Evolutionary conservation across 2,113 vertebrate genomes (phyloP), one percentile per base, ranked within the genome.

Genomic region (Physeter macrocephalus): DNA sequence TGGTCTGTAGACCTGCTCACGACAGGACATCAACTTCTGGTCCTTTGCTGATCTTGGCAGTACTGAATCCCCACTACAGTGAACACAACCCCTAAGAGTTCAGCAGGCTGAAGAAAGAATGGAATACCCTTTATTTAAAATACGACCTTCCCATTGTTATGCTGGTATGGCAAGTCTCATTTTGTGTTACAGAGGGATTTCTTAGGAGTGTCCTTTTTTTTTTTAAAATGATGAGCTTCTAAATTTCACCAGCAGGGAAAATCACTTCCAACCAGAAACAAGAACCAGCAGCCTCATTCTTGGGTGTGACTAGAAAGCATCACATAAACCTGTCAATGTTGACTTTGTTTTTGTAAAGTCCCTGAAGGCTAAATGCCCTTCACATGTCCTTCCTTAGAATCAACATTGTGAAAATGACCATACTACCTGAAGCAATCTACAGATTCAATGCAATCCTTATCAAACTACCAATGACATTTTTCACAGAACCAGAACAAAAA

Each of bases 241-340:
- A 93, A 85, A 59, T 54, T 88, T 90, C 36, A 67, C 20, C 11
- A 46, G 57, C 57, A 46, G 10, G 71, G 71, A 92, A 96, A 96
- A 74, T 96, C 39, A 96, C 90, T 96, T 97, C 1, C 83, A 91
- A 7, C 34, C 59, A 72, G 77, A 95, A 97, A 69, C 88, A 87
- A 85, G 97, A 78, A 7, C 66, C 87, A 94, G 87, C 29, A n/a
- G 8, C 52, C 31, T 54, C 36, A 66, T 90, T 93, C 87, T 87
- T 92, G 72, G 46, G 86, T 90, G 31, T 10, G 80, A 41, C 88
- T 77, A 12, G 78, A 84, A 94, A 75, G 64, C 0, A 61, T 15
- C 31, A 12, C 18, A 36, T 29, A 90, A 59, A 88, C 31, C 80
- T 69, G 62, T 87, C 18, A 61, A 5, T 75, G 39, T 27, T 39